Base-by-base conservation (phyloP, 2,797 vertebrate species). In the Myotis daubentonii region DNA sequence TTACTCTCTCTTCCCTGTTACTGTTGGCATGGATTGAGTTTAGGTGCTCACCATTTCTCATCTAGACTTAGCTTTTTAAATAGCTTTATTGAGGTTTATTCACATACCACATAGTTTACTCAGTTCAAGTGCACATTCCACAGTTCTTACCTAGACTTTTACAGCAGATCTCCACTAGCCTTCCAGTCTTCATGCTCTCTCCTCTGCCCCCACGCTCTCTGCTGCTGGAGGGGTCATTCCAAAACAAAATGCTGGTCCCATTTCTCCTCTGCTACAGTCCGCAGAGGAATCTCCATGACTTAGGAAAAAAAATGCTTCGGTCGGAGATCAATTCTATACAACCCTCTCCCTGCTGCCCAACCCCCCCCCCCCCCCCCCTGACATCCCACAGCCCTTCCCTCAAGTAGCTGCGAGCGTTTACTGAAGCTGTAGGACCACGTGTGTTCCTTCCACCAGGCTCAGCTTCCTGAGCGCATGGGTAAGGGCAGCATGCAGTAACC, bases 341-440 rank as follows among this genome's bases (percentile, higher is more conserved):
- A 0, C 20, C 30, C 53, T 47, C n/a, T 30, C 36, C 20, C 49
- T 70, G 57, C 44, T 23, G 11, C 68, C 49, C 12, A 0, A 38
- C 23, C 62, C 33, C 25, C 2, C 23, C 41, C 25, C 2, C 23
- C 28, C 49, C 41, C 19, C 62, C 41, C 20, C 2, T 23, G 57
- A 19, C 13, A 9, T 20, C 23, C 41, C 57, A 30, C 49, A 20
- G 30, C 30, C 47, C 57, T 85, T 80, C 8, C 38, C 10, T 33
- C 23, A 60, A 1, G 30, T 60, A 33, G 38, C 23, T 12, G 6
- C 51, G 51, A 71, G 51, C 22, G 41, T 23, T 89, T 41, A 20
- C 57, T 36, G 15, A n/a, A 81, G 51, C 19, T n/a, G 6, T 25
- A 8, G 0, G 3, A 13, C 4, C 3, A 0, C 11, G 1, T 19